Percentiles rank a stretch among this genome's conserved stretches.
phyloP scores from a whole-genome alignment of 2,888 invertebrate species.

The Melinaea marsaeus region DNA sequence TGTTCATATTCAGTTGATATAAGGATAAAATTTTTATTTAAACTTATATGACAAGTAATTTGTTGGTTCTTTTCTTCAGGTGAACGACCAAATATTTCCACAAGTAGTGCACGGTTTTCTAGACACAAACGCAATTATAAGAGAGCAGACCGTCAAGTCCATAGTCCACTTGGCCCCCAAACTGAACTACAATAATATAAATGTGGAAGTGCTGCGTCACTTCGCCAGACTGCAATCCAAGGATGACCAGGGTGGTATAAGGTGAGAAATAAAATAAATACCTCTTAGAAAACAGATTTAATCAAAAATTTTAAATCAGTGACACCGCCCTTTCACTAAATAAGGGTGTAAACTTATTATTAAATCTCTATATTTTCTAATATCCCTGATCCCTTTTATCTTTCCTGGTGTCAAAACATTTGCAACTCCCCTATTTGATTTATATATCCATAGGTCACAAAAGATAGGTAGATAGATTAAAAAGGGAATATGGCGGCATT shows the following conservation, averaged over 20 bases:
- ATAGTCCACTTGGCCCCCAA: constrained; percentile 97
- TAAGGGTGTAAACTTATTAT: too few relatives aligned
- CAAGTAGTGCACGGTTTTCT: constrained; percentile 96
- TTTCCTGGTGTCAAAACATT: too few relatives aligned
- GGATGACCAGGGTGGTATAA: constrained; percentile 93
- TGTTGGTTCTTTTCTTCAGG: constrained; percentile 46
- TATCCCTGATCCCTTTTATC: too few relatives aligned
- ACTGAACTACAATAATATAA: constrained; percentile 97
- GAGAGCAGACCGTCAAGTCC: constrained; percentile 98
- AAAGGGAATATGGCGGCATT: too few relatives aligned
- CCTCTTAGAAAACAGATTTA: neutral
- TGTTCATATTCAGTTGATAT: too few relatives aligned
- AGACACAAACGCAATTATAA: constrained; percentile 97
- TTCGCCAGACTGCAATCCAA: constrained; percentile 96
- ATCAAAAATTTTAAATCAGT: too few relatives aligned
- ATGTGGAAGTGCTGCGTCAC: constrained; percentile 96
- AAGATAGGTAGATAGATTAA: too few relatives aligned
- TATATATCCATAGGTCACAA: too few relatives aligned
- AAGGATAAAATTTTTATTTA: too few relatives aligned
- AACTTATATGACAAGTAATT: neutral
- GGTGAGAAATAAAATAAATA: constrained; percentile 42
- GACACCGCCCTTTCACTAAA: too few relatives aligned
- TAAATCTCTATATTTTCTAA: too few relatives aligned
- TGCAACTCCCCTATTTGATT: too few relatives aligned
- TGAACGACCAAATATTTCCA: constrained; percentile 97